Percentiles rank a stretch among this genome's conserved stretches.
phyloP scores from a whole-genome alignment of 2,888 invertebrate species.

The Synergus gifuensis region DNA sequence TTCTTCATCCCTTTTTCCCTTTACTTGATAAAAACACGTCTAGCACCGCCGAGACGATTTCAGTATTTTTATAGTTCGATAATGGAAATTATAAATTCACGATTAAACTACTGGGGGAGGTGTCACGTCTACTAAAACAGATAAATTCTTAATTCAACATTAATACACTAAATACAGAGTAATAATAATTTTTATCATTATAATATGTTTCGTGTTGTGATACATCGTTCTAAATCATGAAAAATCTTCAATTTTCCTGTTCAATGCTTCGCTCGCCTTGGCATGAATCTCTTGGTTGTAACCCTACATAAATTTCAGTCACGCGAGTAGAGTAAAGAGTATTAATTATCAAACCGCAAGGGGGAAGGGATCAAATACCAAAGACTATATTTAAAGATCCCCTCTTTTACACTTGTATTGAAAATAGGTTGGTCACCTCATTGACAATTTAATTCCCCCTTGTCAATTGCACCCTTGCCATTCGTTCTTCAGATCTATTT shows the following conservation, averaged over 20 bases:
- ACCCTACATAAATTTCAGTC: slow-evolving; percentile 34
- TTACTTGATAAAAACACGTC: background rate
- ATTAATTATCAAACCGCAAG: slow-evolving; percentile 39
- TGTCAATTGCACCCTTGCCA: background rate
- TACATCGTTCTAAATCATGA: background rate
- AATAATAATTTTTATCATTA: background rate
- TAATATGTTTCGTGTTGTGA: background rate
- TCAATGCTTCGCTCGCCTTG: background rate
- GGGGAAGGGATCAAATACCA: slow-evolving; percentile 35
- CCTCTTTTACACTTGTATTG: slow-evolving; percentile 23
- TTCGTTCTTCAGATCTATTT: slow-evolving; percentile 43
- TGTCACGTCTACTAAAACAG: background rate
- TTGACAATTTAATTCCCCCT: slow-evolving; percentile 4
- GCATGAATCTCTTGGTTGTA: slow-evolving; percentile 2
- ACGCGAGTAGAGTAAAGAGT: slow-evolving; percentile 35
- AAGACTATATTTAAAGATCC: slow-evolving; percentile 24
- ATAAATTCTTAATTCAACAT: background rate
- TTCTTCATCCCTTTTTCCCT: background rate
- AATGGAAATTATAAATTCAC: too few relatives aligned
- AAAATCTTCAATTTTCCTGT: slow-evolving; percentile 20
- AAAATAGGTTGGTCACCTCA: slow-evolving; percentile 8
- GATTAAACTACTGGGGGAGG: background rate
- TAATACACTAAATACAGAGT: background rate
- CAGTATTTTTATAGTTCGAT: too few relatives aligned
- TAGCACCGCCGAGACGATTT: too few relatives aligned